Percentiles rank a stretch among this genome's conserved stretches.
Evolutionary conservation across 2,888 invertebrate genomes (phyloP).

Genomic region (Parochlus steinenii): DNA sequence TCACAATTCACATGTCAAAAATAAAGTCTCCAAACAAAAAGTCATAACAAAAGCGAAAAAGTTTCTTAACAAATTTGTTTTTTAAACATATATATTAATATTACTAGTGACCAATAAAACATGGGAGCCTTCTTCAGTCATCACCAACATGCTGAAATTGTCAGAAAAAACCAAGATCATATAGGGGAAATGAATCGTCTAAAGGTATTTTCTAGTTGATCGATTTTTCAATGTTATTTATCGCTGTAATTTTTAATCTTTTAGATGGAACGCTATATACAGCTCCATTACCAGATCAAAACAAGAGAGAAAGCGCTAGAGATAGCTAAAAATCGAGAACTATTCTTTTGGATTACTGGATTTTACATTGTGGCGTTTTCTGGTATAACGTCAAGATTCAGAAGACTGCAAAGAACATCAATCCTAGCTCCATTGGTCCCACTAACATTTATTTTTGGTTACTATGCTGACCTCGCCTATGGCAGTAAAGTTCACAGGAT

Average conservation of each 20-base stretch:
- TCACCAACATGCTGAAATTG: slow-evolving; percentile 12
- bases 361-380: slow-evolving; percentile 44
- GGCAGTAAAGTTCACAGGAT: slow-evolving; percentile 61
- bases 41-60: not conserved
- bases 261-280: slow-evolving; percentile 63
- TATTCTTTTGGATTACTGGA: slow-evolving; percentile 52
- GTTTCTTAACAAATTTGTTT: not conserved
- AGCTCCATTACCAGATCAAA: slow-evolving; percentile 63
- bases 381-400: slow-evolving; percentile 39
- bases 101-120: not conserved
- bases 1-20: too few relatives aligned
- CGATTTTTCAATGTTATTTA: slow-evolving; percentile 8
- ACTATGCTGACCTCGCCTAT: slow-evolving; percentile 60
- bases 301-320: slow-evolving; percentile 54
- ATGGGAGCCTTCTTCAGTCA: slow-evolving; percentile 10
- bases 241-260: slow-evolving; percentile 16
- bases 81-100: not conserved
- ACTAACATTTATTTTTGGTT: slow-evolving; percentile 49
- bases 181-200: slow-evolving; percentile 40
- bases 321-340: slow-evolving; percentile 51
- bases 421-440: slow-evolving; percentile 51
- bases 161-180: slow-evolving; percentile 17
- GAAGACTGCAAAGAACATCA: slow-evolving; percentile 40
- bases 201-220: slow-evolving; percentile 31
- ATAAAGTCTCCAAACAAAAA: not conserved